Conservation (phyloP, 2,797 vertebrate species). For the Halcyon badia region DNA sequence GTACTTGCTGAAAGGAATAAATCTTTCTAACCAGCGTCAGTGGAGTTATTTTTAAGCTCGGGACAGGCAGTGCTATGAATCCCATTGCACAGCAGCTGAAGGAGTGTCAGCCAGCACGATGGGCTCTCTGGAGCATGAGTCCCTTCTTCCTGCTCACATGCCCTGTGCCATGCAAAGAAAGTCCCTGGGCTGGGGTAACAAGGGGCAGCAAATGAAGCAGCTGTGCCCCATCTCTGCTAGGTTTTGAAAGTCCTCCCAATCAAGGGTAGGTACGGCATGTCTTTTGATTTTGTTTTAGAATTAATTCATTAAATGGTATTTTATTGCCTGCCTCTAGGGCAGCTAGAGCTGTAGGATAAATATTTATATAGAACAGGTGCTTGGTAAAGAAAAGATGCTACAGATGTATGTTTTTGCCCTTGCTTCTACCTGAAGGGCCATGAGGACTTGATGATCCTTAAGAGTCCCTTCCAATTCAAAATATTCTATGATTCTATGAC, state of each 20-base stretch:
- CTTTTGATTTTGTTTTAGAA: neutral
- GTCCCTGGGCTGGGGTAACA: neutral
- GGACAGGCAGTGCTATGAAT: neutral
- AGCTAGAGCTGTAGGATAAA: neutral
- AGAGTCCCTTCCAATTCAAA: neutral
- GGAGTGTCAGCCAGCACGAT: neutral
- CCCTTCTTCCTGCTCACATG: neutral
- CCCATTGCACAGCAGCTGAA: neutral
- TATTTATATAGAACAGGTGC: neutral
- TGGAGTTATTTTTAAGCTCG: constrained; percentile 34
- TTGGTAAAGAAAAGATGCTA: neutral
- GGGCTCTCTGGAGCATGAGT: neutral
- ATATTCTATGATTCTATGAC: neutral
- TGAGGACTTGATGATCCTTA: neutral
- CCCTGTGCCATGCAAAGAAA: neutral
- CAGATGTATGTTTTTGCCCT: neutral
- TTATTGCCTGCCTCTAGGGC: neutral
- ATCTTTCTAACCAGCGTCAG: constrained; percentile 22
- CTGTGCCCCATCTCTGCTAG: neutral
- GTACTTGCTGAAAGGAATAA: constrained; percentile 9
- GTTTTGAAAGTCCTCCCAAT: neutral
- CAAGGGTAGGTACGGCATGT: neutral
- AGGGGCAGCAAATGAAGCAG: neutral
- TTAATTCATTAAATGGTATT: neutral
- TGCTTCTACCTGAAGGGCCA: neutral